Conservation (phyloP, 2,888 invertebrate species). For the Lochmaea capreae region DNA sequence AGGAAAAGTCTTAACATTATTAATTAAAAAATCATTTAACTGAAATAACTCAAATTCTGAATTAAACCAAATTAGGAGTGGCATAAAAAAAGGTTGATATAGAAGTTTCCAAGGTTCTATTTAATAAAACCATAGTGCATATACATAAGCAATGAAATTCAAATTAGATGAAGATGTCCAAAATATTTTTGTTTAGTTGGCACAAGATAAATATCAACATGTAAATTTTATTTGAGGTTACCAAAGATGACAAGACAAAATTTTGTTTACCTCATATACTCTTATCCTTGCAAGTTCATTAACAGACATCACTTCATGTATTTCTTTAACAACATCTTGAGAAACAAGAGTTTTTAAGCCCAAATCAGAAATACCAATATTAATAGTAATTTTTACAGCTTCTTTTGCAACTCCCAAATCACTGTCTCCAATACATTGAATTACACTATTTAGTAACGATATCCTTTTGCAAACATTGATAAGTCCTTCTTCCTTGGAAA, state of each 20-base stretch:
- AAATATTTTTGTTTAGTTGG: no score
- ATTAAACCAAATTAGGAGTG: no score
- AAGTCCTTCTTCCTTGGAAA: constrained; percentile 56
- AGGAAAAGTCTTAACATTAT: no score
- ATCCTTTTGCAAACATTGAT: constrained; percentile 55
- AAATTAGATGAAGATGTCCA: no score
- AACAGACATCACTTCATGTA: constrained; percentile 70
- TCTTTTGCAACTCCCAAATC: constrained; percentile 72
- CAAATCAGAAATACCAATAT: constrained; percentile 64
- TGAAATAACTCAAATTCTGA: no score
- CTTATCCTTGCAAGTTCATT: constrained; percentile 75
- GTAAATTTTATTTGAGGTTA: no score
- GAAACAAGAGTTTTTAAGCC: constrained; percentile 69
- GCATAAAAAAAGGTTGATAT: no score
- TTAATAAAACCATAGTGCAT: no score
- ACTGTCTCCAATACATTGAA: constrained; percentile 71
- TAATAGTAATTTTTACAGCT: constrained; percentile 70
- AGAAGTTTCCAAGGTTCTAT: no score
- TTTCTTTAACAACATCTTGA: constrained; percentile 68
- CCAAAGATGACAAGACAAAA: constrained; percentile 9
- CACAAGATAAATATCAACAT: no score
- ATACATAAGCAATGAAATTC: no score
- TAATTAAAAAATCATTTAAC: no score
- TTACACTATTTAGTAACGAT: constrained; percentile 68
- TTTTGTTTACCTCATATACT: constrained; percentile 71